Evolutionary conservation across 2,797 vertebrate genomes (phyloP).

Genomic region (Crax fasciolata): DNA sequence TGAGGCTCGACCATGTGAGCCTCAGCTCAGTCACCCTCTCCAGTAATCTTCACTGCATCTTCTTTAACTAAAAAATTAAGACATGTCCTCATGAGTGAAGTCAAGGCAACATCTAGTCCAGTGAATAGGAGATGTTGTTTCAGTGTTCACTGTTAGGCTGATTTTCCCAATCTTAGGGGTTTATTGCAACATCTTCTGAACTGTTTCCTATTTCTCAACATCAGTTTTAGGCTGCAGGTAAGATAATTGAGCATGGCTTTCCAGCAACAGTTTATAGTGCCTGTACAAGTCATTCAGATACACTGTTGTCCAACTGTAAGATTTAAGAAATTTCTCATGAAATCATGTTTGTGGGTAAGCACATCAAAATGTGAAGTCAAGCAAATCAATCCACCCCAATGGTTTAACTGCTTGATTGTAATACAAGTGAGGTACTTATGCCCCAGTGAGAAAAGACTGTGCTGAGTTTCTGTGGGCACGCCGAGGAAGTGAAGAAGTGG

Average conservation of each 20-base stretch:
- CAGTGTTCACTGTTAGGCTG: not conserved
- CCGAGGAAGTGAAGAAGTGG: not conserved
- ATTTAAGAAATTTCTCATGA: not conserved
- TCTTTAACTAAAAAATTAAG: not conserved
- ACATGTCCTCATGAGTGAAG: not conserved
- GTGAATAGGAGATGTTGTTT: not conserved
- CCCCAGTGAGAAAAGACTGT: not conserved
- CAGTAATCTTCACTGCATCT: not conserved
- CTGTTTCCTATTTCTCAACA: not conserved
- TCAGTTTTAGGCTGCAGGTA: not conserved
- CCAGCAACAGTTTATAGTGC: fast-evolving
- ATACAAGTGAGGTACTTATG: not conserved
- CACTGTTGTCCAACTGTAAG: not conserved
- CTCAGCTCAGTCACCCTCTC: not conserved
- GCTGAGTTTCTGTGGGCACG: not conserved
- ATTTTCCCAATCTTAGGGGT: not conserved
- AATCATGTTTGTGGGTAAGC: not conserved
- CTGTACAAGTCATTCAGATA: not conserved
- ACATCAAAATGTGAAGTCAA: not conserved
- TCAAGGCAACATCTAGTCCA: not conserved
- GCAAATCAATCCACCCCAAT: fast-evolving
- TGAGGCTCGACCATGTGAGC: not conserved
- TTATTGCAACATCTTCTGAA: not conserved
- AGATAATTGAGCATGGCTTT: not conserved
- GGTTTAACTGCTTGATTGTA: not conserved